Base-by-base conservation (phyloP, 2,113 vertebrate species). In the Callopanchax toddi region DNA sequence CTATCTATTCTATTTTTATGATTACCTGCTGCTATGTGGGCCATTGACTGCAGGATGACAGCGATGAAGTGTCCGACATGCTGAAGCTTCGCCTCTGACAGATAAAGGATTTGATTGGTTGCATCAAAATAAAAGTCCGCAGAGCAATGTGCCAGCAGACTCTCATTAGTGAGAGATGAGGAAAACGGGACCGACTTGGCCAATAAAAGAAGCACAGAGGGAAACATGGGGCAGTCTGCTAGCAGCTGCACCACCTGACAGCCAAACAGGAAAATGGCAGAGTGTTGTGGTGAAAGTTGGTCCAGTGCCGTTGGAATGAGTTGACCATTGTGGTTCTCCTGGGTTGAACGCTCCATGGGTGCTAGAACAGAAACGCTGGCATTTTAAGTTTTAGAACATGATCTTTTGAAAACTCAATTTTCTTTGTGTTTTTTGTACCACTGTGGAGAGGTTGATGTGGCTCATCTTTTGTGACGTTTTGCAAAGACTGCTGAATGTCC, bases 181-280 rank as follows among this genome's bases (percentile, higher is more conserved):
- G 81, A 66, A 56, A 56, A 67, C 16, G 94, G 93, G 61, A 94
- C 48, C 0, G 87, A 79, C 65, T 89, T 89, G 54, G 93, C 91
- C 82, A 92, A 66, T 1, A 93, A 74, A 52, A 95, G 87, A 21
- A 91, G 73, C 43, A 91, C 69, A 1, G 85, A 73, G 36, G 91
- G 91, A 44, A 91, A 91, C 20, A 51, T 61, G 23, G 82, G 75
- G 44, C 67, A 60, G 56, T 58, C 81, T 65, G 81, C 82, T 21
- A 94, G 87, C 67, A 92, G 69, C 51, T 75, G 82, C 53, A 91
- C 65, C 55, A 94, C 80, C 20, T 90, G 87, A 64, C 92, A 93
- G 52, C 93, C 94, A 67, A 94, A 94, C 13, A 91, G 66, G 74
- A 93, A 94, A 48, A 94, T 56, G 6, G 92, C 87, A 2, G 91